These are phyloP conservation scores for Drosophila picticornis DNA, from an alignment of 2,888 invertebrate genomes.

Conservation along the genomic window DNA sequence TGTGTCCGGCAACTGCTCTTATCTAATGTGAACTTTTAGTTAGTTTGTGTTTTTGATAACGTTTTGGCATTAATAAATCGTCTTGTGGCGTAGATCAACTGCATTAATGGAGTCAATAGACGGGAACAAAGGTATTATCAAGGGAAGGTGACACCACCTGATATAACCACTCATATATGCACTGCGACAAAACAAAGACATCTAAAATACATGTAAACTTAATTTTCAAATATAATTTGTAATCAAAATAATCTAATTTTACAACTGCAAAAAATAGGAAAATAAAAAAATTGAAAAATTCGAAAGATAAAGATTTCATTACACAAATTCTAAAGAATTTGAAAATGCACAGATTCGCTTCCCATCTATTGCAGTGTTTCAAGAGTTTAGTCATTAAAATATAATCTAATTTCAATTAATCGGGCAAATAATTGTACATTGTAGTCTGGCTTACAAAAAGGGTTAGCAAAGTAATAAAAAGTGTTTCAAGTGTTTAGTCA, in stretches of 20 bases:
- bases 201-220: not conserved
- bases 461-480: no score
- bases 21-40: slow-evolving; percentile 39
- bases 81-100: slow-evolving; percentile 31
- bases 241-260: not conserved
- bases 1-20: slow-evolving; percentile 30
- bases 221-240: not conserved
- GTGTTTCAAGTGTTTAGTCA: not conserved
- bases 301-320: not conserved
- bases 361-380: not conserved
- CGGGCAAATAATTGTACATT: not conserved
- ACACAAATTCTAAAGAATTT: not conserved
- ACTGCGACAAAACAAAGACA: not conserved
- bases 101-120: slow-evolving; percentile 30
- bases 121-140: slow-evolving; percentile 22
- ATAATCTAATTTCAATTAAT: not conserved
- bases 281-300: not conserved
- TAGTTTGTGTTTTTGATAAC: slow-evolving; percentile 25
- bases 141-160: slow-evolving; percentile 11
- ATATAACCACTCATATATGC: not conserved
- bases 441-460: not conserved
- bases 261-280: not conserved
- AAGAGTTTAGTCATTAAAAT: not conserved
- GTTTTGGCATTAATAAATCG: slow-evolving; percentile 37
- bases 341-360: not conserved